Evolutionary conservation across 2,888 invertebrate genomes (phyloP), one percentile per base, ranked within the genome.

Genomic region (Eupithecia abbreviata): DNA sequence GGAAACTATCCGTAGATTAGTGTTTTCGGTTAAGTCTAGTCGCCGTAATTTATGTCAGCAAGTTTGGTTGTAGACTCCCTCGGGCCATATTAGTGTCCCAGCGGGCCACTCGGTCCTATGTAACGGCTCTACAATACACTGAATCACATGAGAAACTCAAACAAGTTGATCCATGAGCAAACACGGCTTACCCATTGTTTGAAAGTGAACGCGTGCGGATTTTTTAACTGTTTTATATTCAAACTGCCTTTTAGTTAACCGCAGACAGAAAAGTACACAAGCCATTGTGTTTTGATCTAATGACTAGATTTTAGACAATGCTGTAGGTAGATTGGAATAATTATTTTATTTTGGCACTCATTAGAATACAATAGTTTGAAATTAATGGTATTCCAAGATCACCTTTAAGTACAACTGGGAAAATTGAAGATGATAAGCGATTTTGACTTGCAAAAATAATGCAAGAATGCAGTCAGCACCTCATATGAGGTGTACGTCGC

Each of bases 81-180:
- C 15, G 70, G 47, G 74, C 12, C 66, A 41, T 49, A 76, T 73
- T 43, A 75, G 49, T 76, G 70, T 55, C 73, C 78, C 78, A 78
- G 76, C 76, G 76, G 76, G 30, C 49, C 55, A 45, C 42, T 76
- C 74, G 15, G 66, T 76, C 69, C 78, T 76, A 73, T 78, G 75
- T 15, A 75, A 72, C 69, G 72, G 68, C 69, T 74, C 72, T 77
- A 78, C 79, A 80, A 81, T 79, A 80, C 77, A 85, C 83, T 84
- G 86, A 86, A 88, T 88, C 88, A 78, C 78, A 92, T 91, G 92
- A 89, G 92, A 93, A 93, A 87, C 86, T 87, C 91, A 93, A 93
- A 93, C 89, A 92, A 79, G 89, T 87, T 92, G 91, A 93, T 91
- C 90, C 90, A 83, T 86, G 82, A 79, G 85, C 90, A 92, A 93